Conservation (phyloP, 2,888 invertebrate genomes). For the Catonia carolina region DNA sequence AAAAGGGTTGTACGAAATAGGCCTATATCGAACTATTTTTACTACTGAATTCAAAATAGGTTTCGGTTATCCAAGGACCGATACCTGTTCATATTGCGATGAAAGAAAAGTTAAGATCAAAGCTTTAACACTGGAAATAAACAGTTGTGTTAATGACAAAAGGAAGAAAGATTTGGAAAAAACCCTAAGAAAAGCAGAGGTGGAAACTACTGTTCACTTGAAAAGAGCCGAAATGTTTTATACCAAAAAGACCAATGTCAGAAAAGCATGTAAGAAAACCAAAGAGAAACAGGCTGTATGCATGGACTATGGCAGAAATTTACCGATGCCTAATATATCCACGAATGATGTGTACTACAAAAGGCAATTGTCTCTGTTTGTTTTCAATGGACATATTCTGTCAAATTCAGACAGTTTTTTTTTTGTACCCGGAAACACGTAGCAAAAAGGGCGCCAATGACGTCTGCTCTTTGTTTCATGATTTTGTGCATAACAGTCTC, state of each 20-base stretch:
- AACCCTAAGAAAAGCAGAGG: background rate
- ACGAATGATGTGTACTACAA: slow-evolving; percentile 4
- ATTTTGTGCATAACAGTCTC: slow-evolving; percentile 10
- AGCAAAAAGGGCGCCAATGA: background rate
- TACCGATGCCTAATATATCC: background rate
- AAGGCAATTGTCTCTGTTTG: slow-evolving; percentile 5
- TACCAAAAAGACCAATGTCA: background rate
- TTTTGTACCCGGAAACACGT: slow-evolving; percentile 10
- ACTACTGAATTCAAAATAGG: slow-evolving; percentile 13
- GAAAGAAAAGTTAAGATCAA: slow-evolving; percentile 11
- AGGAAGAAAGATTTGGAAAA: background rate
- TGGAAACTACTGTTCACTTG: background rate
- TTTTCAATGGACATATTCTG: slow-evolving; percentile 9
- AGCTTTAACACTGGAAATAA: no score
- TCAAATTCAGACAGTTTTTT: slow-evolving; percentile 7
- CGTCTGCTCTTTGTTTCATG: slow-evolving; percentile 11
- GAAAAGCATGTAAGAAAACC: slow-evolving; percentile 1
- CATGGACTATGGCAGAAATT: slow-evolving; percentile 10
- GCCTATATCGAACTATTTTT: slow-evolving; percentile 15
- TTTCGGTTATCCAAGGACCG: slow-evolving; percentile 8
- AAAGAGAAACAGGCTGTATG: slow-evolving; percentile 8
- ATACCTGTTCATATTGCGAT: slow-evolving; percentile 17
- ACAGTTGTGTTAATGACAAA: background rate
- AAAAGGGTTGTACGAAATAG: slow-evolving; percentile 12
- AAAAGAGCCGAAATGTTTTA: slow-evolving; percentile 16